Evolutionary conservation across 1,140 invertebrate genomes (phyloP), one percentile per base, ranked within the genome.

Genomic region (Achatina immaculata): DNA sequence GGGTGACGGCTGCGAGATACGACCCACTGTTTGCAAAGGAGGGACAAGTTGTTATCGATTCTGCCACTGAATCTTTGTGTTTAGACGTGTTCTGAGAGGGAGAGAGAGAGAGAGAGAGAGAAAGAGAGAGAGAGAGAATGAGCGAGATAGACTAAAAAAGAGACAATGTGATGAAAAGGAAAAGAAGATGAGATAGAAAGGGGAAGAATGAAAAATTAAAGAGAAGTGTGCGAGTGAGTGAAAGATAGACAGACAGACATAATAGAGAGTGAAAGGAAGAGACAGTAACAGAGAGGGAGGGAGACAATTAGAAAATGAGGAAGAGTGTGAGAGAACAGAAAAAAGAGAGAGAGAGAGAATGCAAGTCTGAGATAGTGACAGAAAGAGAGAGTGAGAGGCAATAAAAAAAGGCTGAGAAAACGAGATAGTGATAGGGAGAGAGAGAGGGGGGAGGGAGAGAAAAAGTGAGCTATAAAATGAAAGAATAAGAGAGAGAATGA

Each of bases 141-240:
- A 28, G 16, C n/a, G 28, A 16, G 43, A 45, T 48, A 21, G 51
- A 45, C 45, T 7, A 51, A 4, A 48, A 21, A 36, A 31, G 51
- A 24, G 51, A 11, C 6, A 4, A 21, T 7, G 45, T 31, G 72
- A 51, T 9, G n/a, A 45, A 75, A 11, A 16, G 72, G n/a, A n/a
- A 75, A 24, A 75, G 45, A 75, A 21, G 45, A 45, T 16, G 40
- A 48, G 36, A 75, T 7, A 75, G 40, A 75, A 9, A 75, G 72
- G n/a, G 40, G 31, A 45, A 75, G 24, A 75, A 38, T 7, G 40
- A n/a, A 19, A n/a, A 19, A 75, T 40, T 48, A 6, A 75, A 45
- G 51, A 19, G 16, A 45, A 75, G 7, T 48, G 72, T 48, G 9
- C 19, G 72, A 75, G 40, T 11, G 43, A 48, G 40, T 16, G 43